A percentile compares a stretch with the other conserved stretches of the same genome.
phyloP scores from a whole-genome alignment of 2,797 vertebrate species.

The Alauda arvensis region DNA sequence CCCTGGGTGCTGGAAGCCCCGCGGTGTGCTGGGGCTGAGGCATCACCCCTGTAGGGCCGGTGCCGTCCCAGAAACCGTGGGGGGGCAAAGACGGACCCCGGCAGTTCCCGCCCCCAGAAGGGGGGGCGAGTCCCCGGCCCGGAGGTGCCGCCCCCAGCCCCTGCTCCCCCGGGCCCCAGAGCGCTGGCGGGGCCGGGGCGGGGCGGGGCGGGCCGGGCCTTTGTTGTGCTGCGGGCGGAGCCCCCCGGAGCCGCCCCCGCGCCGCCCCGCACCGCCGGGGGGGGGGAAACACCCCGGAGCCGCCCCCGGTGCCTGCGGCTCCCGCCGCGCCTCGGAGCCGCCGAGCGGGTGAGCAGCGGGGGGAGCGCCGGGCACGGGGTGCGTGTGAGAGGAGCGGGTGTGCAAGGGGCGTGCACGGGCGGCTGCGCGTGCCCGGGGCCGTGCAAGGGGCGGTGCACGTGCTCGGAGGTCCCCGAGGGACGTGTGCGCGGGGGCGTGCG shows the following conservation, averaged over 20 bases:
- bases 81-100: neutral
- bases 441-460: neutral
- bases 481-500: neutral
- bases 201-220: neutral
- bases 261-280: neutral
- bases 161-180: neutral
- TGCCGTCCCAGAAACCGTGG: neutral
- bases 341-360: neutral
- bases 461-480: neutral
- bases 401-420: neutral
- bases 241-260: constrained; percentile 14
- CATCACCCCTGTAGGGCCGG: neutral
- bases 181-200: neutral
- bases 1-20: neutral
- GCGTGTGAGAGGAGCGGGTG: neutral
- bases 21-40: neutral
- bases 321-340: neutral
- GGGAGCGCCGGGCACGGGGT: neutral
- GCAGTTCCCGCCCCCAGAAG: neutral
- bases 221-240: constrained; percentile 34
- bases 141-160: neutral
- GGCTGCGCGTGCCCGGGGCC: neutral
- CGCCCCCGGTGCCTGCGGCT: neutral
- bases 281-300: neutral
- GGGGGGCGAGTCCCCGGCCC: rapidly evolving